Percentiles rank a stretch among this genome's conserved stretches.
phyloP scores from a whole-genome alignment of 92 coral and sea anemone species.

The Pocillopora meandrina region DNA sequence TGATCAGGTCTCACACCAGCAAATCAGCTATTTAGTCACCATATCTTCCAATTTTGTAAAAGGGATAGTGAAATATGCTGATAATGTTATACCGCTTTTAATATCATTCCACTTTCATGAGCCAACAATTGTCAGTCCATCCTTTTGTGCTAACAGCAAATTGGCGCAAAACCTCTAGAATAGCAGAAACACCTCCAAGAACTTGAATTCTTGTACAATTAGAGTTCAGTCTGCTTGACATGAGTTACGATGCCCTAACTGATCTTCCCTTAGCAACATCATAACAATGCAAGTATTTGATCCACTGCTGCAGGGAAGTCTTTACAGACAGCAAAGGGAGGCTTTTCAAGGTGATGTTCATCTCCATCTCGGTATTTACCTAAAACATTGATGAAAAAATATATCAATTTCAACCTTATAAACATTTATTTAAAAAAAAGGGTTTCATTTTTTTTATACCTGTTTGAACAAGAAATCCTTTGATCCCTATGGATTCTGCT shows the following conservation, averaged over 20 bases:
- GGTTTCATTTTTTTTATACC: constrained; percentile 46
- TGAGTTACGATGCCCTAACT: not conserved
- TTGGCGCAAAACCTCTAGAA: too few species aligned
- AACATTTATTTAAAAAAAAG: not conserved
- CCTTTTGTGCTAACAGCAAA: too few species aligned
- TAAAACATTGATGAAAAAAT: constrained; percentile 12
- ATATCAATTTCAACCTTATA: not conserved
- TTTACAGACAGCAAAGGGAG: constrained; percentile 78
- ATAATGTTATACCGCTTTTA: too few species aligned
- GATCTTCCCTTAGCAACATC: not conserved
- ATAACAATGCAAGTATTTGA: constrained; percentile 43
- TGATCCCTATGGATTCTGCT: constrained; percentile 91
- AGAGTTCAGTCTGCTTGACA: not conserved
- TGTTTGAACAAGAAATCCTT: constrained; percentile 90
- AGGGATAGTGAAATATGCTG: too few species aligned
- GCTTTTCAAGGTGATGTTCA: constrained; percentile 66
- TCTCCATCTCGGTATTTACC: constrained; percentile 94
- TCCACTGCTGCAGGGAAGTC: constrained; percentile 88
- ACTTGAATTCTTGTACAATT: not conserved
- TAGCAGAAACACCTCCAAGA: too few species aligned
- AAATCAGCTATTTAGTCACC: too few species aligned
- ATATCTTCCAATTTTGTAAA: too few species aligned
- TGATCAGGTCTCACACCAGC: too few species aligned
- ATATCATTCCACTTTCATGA: too few species aligned
- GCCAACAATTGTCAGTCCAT: too few species aligned